These are phyloP conservation scores for Lota lota DNA, from an alignment of 2,113 vertebrate genomes.

Conservation along the genomic window DNA sequence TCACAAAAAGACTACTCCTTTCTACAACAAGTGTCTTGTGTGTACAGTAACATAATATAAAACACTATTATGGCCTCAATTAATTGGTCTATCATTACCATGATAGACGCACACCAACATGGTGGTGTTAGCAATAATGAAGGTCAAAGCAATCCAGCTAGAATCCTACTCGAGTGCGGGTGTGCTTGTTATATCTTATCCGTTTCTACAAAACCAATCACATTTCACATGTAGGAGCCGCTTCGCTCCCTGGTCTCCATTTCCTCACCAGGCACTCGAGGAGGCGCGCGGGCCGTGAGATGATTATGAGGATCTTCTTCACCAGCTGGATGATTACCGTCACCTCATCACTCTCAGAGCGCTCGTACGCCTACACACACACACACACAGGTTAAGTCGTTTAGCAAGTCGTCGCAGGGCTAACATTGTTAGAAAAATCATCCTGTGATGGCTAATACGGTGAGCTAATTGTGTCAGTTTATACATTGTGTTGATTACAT, in stretches of 20 bases:
- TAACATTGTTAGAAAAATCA: no score
- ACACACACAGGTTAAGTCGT: background rate
- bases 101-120: no score
- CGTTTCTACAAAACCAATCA: constrained; percentile 18
- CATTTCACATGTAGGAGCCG: constrained; percentile 12
- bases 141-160: no score
- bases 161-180: no score
- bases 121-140: background rate
- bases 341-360: constrained; percentile 93
- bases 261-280: constrained; percentile 90
- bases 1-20: background rate
- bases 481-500: no score
- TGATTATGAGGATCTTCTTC: constrained; percentile 92
- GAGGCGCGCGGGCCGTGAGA: constrained; percentile 90
- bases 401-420: background rate
- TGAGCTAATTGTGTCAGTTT: no score
- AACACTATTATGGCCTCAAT: background rate
- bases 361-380: constrained; percentile 83
- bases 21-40: background rate
- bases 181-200: background rate
- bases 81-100: background rate
- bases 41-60: background rate
- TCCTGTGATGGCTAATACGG: no score
- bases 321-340: constrained; percentile 85
- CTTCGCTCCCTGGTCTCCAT: background rate